Evolutionary conservation across 2,797 vertebrate species (phyloP).

Genomic region (Chiroxiphia lanceolata): DNA sequence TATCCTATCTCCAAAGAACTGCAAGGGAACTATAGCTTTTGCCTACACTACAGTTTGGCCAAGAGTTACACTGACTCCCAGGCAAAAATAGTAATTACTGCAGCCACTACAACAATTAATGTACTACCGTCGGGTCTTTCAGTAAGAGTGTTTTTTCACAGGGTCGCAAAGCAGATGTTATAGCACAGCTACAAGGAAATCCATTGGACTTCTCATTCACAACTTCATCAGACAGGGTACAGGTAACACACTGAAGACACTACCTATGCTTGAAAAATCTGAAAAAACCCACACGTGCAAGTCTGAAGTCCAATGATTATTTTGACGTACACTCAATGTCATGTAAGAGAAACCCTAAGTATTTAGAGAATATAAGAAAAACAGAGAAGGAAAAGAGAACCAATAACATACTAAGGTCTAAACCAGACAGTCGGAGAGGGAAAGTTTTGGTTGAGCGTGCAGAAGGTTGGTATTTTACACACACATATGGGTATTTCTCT

Average conservation of each 20-base stretch:
- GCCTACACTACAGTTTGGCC: background rate
- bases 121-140: background rate
- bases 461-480: background rate
- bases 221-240: background rate
- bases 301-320: background rate
- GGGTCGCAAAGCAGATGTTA: background rate
- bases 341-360: background rate
- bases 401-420: background rate
- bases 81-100: background rate
- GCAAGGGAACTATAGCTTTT: background rate
- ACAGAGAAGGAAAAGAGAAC: background rate
- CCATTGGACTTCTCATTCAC: background rate
- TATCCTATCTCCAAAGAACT: background rate
- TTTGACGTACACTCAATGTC: rapidly evolving
- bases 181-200: background rate
- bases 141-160: background rate
- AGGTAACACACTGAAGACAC: background rate
- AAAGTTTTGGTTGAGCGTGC: background rate
- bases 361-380: background rate
- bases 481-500: rapidly evolving
- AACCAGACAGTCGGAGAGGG: background rate
- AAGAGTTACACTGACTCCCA: background rate
- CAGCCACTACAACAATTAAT: background rate
- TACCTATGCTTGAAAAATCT: background rate
- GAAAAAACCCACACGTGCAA: background rate